These are phyloP conservation scores for Drosophila prostipennis DNA, from an alignment of 2,888 invertebrate species.

Conservation along the genomic window DNA sequence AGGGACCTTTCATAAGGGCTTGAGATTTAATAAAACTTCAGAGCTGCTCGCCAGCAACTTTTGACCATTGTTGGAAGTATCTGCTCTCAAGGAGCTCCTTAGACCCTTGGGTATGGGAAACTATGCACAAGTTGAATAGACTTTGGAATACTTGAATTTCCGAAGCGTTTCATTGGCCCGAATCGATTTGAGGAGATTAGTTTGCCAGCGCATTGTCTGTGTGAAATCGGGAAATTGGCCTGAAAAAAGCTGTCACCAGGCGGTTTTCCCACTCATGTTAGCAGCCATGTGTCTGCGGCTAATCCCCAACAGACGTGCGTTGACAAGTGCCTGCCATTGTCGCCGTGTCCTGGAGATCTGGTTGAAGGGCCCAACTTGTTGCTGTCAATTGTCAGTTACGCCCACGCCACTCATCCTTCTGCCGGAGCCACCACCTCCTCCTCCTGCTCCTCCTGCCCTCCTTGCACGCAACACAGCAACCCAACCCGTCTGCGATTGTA, in stretches of 20 bases:
- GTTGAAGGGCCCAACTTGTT: conserved; percentile 57
- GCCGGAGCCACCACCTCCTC: neutral
- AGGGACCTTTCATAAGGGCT: conserved; percentile 8
- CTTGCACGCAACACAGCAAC: conserved; percentile 7
- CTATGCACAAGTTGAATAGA: conserved; percentile 29
- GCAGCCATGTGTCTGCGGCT: conserved; percentile 16
- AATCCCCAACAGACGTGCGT: conserved; percentile 32
- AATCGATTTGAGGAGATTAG: conserved; percentile 8
- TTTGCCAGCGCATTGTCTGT: conserved; percentile 1
- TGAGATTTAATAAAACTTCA: conserved; percentile 21
- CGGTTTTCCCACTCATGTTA: conserved; percentile 18
- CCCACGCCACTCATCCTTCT: conserved; percentile 30
- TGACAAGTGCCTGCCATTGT: conserved; percentile 40
- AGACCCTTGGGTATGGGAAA: conserved; percentile 4
- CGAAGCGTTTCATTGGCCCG: neutral
- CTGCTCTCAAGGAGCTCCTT: conserved; percentile 3
- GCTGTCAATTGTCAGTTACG: conserved; percentile 58
- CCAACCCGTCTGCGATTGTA: conserved; percentile 49
- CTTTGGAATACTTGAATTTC: conserved; percentile 1
- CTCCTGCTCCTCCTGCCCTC: neutral
- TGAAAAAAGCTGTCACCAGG: conserved; percentile 6
- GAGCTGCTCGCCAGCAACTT: conserved; percentile 13
- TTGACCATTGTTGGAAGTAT: conserved; percentile 32
- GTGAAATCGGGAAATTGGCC: conserved; percentile 21
- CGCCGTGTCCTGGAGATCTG: conserved; percentile 12